These are phyloP conservation scores for Copsychus sechellarum DNA, from an alignment of 2,113 vertebrate species.

Conservation along the genomic window DNA sequence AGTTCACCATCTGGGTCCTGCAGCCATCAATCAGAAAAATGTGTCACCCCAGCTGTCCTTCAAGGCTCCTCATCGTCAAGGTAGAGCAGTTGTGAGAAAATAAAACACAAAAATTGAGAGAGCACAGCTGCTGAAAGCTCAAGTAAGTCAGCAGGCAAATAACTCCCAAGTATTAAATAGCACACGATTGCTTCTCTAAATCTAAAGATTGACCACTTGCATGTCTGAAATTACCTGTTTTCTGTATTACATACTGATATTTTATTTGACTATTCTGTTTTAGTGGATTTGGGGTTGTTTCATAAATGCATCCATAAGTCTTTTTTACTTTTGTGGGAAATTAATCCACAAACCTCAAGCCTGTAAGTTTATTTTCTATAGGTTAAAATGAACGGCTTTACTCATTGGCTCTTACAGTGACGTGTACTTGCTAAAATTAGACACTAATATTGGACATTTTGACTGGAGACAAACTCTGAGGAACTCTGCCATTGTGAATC, in stretches of 20 bases:
- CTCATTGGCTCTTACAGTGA: not conserved
- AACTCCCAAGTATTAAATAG: not conserved
- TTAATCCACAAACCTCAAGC: not conserved
- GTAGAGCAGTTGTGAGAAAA: conserved; percentile 10
- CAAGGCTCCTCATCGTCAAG: conserved; percentile 1
- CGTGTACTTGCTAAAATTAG: not conserved
- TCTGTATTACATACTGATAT: not conserved
- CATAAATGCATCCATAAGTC: not conserved
- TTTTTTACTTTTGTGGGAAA: not conserved
- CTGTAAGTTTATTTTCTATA: not conserved
- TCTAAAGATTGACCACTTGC: not conserved
- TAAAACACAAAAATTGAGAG: not conserved
- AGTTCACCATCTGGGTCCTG: conserved; percentile 53
- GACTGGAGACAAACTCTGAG: not conserved
- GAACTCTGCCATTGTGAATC: not conserved
- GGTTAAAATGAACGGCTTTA: not conserved
- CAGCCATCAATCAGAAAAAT: conserved; percentile 17
- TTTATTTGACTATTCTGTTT: not conserved
- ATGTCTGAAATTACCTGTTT: not conserved
- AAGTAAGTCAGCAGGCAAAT: not conserved
- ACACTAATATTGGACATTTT: not conserved
- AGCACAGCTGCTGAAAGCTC: not conserved
- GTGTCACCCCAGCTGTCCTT: conserved; percentile 45
- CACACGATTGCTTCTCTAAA: not conserved
- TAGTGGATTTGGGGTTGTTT: not conserved